Evolutionary conservation across 2,113 vertebrate genomes (phyloP).

Genomic region (Aphyosemion australe): DNA sequence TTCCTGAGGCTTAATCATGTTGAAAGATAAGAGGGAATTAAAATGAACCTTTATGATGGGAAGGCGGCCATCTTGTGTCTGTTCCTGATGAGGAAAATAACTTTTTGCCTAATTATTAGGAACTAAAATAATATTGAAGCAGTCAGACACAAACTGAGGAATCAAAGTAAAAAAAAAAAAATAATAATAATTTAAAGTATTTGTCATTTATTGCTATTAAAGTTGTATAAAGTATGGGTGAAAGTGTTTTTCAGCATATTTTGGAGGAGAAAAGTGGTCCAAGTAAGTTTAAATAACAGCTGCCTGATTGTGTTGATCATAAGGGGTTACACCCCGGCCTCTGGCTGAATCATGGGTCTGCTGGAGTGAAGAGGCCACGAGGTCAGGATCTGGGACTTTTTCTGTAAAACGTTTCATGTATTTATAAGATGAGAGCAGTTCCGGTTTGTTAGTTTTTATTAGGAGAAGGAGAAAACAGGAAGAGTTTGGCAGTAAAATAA

Average conservation of each 20-base stretch:
- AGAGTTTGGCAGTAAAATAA: neutral
- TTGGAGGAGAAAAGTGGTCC: neutral
- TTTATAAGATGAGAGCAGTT: neutral
- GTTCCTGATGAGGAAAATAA: conserved; percentile 9
- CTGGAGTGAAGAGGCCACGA: conserved; percentile 1
- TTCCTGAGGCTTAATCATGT: conserved; percentile 46
- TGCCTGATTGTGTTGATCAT: neutral
- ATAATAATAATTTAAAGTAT: conserved; percentile 12
- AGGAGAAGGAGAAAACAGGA: neutral
- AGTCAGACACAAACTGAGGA: conserved; percentile 2
- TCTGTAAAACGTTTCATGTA: neutral
- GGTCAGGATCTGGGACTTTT: neutral
- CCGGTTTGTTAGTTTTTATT: neutral
- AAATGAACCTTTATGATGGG: conserved; percentile 26
- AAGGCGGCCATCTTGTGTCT: conserved; percentile 5
- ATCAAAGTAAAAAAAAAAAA: neutral
- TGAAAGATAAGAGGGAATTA: conserved; percentile 53
- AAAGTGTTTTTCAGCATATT: neutral
- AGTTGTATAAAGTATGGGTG: neutral
- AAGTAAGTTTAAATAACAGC: neutral
- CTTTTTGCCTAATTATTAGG: conserved; percentile 3
- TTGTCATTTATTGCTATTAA: no score
- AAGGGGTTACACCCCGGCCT: neutral
- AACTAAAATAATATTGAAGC: conserved; percentile 11
- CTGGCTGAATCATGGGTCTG: neutral